These are phyloP conservation scores for Spodoptera littoralis DNA, from an alignment of 2,888 invertebrate species.

Conservation along the genomic window DNA sequence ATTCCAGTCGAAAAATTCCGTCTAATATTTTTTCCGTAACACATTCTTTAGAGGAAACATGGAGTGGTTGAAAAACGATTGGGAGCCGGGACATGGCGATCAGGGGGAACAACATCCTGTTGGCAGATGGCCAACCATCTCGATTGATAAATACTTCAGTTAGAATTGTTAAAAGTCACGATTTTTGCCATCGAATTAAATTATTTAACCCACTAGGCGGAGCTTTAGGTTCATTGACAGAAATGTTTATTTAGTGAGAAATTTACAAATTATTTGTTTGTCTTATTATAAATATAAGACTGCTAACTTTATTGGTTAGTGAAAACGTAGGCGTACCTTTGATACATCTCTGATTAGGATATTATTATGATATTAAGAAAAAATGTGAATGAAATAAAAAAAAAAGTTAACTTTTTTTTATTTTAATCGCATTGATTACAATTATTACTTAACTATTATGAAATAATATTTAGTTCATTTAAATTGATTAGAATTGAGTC, in stretches of 20 bases:
- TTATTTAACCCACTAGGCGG: constrained; percentile 12
- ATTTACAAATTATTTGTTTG: not conserved
- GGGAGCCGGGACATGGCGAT: constrained; percentile 64
- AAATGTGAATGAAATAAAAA: no score
- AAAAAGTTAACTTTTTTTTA: no score
- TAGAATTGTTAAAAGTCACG: constrained; percentile 29
- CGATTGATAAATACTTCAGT: constrained; percentile 57
- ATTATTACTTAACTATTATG: no score
- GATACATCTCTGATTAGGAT: no score
- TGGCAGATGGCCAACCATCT: constrained; percentile 74
- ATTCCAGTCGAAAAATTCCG: constrained; percentile 12
- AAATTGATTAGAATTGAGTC: no score
- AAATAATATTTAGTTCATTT: no score
- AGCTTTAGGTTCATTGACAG: constrained; percentile 1
- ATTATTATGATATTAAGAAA: no score
- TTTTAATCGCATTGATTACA: no score
- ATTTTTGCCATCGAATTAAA: constrained; percentile 18
- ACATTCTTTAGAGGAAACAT: constrained; percentile 53
- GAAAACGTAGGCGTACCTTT: no score
- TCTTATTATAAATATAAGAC: no score
- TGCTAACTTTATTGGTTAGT: no score
- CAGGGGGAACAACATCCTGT: constrained; percentile 76
- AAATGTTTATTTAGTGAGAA: not conserved
- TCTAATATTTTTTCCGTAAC: constrained; percentile 40
- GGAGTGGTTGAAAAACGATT: constrained; percentile 71